Base-by-base conservation (phyloP, 2,113 vertebrate genomes). In the Pygoscelis antarcticus region DNA sequence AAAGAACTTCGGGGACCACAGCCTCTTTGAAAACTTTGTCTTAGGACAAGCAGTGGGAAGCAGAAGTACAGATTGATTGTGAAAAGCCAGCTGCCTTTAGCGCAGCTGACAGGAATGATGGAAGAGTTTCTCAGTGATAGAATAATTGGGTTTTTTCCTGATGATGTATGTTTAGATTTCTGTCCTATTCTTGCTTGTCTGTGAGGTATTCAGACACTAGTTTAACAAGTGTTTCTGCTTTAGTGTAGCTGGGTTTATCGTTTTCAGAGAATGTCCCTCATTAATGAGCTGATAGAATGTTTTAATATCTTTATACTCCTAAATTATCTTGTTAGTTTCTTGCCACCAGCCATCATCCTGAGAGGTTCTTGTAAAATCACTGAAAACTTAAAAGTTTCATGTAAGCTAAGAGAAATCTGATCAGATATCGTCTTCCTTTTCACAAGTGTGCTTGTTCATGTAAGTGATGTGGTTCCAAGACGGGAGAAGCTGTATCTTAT, bases 371-470 rank as follows among this genome's bases (percentile, higher is more conserved):
- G 11, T 83, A 58, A 89, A 96, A 90, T 78, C 58, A 51, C 11
- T 36, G 46, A 40, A 78, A 68, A 68, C 12, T 16, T 52, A 2
- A 7, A 26, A 64, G 20, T 60, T 79, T 52, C 20, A 4, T 38
- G 25, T 57, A 87, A 47, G 30, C n/a, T 12, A 25, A 47, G 38
- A 83, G 27, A 26, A 80, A 16, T 40, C 21, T 81, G 36, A 46
- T 72, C 25, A 70, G 36, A 3, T 83, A 8, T 1, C 25, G 29
- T 25, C 36, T 47, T 85, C 34, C 20, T 61, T 79, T 83, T 65
- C 7, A 3, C 4, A 15, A 66, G 13, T 2, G 4, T 61, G 42
- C n/a, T 23, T 66, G 17, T 86, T 65, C 1, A 0, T n/a, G 3
- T 30, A 74, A 74, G 18, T 38, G 68, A 34, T 74, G 16, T 75